Conservation (phyloP, 2,888 invertebrate genomes). For the Chirona hameri region DNA sequence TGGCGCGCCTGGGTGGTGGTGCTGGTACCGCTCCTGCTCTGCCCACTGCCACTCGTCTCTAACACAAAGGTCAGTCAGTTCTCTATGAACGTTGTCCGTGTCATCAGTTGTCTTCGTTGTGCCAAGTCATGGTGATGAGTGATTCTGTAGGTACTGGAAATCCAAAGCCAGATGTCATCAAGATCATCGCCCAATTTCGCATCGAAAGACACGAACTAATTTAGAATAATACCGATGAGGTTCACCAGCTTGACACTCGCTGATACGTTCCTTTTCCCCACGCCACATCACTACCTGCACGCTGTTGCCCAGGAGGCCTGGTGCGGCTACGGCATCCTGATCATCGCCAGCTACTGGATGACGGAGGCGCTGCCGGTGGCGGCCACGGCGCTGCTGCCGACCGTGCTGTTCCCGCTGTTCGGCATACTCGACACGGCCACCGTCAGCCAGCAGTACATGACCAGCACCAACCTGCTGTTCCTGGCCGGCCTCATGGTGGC, state of each 20-base stretch:
- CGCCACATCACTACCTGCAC: too few relatives aligned
- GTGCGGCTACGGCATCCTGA: slow-evolving; percentile 72
- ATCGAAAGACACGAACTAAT: too few relatives aligned
- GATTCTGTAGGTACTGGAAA: too few relatives aligned
- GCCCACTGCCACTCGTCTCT: neutral
- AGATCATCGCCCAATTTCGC: too few relatives aligned
- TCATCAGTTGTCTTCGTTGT: too few relatives aligned
- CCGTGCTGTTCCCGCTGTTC: slow-evolving; percentile 75
- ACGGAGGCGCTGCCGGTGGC: slow-evolving; percentile 76
- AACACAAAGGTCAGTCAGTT: neutral
- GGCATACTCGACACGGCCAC: slow-evolving; percentile 37
- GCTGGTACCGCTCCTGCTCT: neutral
- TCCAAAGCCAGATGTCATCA: too few relatives aligned
- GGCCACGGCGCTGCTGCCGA: slow-evolving; percentile 77
- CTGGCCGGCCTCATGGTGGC: slow-evolving; percentile 87
- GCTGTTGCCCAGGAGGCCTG: slow-evolving; percentile 42
- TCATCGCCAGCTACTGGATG: slow-evolving; percentile 83
- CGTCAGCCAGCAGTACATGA: slow-evolving; percentile 58
- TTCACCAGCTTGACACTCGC: too few relatives aligned
- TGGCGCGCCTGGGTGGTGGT: neutral
- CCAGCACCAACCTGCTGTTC: slow-evolving; percentile 81
- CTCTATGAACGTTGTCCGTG: too few relatives aligned
- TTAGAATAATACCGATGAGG: too few relatives aligned
- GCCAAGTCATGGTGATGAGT: too few relatives aligned
- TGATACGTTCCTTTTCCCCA: too few relatives aligned